A percentile compares a stretch with the other conserved stretches of the same genome.
These are phyloP conservation scores for Hybognathus amarus DNA, from an alignment of 2,797 vertebrate genomes.

Conservation along the genomic window DNA sequence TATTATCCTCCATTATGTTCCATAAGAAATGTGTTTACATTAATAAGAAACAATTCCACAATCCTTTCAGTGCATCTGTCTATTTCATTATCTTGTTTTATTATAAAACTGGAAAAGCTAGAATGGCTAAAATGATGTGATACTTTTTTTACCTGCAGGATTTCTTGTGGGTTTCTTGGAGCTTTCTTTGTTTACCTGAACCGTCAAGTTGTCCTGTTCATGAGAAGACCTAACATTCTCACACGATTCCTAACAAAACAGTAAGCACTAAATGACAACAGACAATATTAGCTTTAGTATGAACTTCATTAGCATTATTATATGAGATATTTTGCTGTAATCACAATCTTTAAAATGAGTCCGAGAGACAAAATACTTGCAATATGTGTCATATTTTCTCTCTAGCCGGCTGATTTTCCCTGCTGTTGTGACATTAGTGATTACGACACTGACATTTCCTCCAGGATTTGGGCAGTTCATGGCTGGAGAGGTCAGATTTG, in stretches of 20 bases:
- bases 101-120: background rate
- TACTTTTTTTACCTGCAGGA: slow-evolving; percentile 66
- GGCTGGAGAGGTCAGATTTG: slow-evolving; percentile 64
- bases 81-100: background rate
- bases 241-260: slow-evolving; percentile 83
- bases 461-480: slow-evolving; percentile 95
- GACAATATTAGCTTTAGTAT: background rate
- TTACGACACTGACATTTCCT: slow-evolving; percentile 90
- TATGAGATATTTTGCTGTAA: background rate
- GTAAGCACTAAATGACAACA: slow-evolving; percentile 63
- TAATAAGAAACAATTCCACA: background rate
- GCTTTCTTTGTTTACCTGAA: slow-evolving; percentile 89
- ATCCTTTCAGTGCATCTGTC: background rate
- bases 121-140: background rate
- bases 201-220: slow-evolving; percentile 83
- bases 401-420: slow-evolving; percentile 88
- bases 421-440: slow-evolving; percentile 86
- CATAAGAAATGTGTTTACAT: background rate
- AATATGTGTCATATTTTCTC: background rate
- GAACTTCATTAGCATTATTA: background rate
- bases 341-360: background rate
- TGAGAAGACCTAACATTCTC: slow-evolving; percentile 78
- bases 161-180: slow-evolving; percentile 86
- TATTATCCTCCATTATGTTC: background rate
- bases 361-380: background rate